Evolutionary conservation across 2,113 vertebrate species (phyloP).

Genomic region (Tiliqua scincoides): DNA sequence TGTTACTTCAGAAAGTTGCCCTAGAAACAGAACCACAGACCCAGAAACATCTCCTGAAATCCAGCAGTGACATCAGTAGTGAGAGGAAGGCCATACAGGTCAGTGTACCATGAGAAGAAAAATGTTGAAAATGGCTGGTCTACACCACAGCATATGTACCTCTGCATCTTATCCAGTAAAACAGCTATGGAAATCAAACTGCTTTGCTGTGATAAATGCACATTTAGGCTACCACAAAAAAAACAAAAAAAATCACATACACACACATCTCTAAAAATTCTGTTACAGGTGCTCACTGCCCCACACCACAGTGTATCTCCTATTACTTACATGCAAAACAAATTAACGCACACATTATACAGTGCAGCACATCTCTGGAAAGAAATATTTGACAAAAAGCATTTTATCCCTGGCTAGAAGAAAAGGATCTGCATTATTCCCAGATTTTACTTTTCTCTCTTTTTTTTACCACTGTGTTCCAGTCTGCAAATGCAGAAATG

Average conservation of each 20-base stretch:
- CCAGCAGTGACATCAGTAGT: too few relatives aligned
- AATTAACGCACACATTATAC: neutral
- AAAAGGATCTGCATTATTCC: neutral
- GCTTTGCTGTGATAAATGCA: neutral
- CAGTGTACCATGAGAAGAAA: too few relatives aligned
- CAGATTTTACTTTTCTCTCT: neutral
- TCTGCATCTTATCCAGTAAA: neutral
- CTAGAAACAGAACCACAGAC: too few relatives aligned
- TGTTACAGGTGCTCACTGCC: neutral
- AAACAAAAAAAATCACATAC: too few relatives aligned
- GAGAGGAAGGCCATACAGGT: too few relatives aligned
- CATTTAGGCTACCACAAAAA: neutral
- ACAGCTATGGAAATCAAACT: neutral
- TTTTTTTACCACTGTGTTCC: neutral
- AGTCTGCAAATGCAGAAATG: conserved; percentile 35
- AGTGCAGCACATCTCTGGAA: conserved; percentile 21
- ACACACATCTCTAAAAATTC: too few relatives aligned
- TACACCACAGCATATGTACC: neutral
- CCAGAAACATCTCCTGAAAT: too few relatives aligned
- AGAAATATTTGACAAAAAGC: conserved; percentile 23
- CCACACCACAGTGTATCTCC: neutral
- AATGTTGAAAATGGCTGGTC: too few relatives aligned
- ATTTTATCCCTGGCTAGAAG: neutral
- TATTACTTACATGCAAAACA: neutral
- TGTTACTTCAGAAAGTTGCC: too few relatives aligned